Conservation (phyloP, 2,113 vertebrate genomes). For the Tretioscincus oriximinensis region DNA sequence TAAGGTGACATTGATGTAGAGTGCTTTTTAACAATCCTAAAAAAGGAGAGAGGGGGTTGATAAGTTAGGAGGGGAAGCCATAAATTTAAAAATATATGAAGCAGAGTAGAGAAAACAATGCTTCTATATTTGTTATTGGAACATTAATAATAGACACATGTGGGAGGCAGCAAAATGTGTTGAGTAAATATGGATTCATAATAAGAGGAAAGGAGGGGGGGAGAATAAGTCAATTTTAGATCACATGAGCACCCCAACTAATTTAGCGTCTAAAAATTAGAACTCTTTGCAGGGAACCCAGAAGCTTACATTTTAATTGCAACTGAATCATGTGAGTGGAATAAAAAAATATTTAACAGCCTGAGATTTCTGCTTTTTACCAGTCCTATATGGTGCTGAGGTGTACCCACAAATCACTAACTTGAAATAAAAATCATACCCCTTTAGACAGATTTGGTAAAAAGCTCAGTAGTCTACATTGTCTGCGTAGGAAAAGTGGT, state of each 20-base stretch:
- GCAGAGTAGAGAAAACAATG: neutral
- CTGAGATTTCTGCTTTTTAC: neutral
- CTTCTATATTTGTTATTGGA: neutral
- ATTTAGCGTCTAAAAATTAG: neutral
- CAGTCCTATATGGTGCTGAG: neutral
- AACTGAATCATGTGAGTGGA: too few species aligned
- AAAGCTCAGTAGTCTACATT: too few species aligned
- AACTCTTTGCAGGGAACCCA: neutral
- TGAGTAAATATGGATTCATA: neutral
- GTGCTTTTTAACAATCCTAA: slow-evolving; percentile 34
- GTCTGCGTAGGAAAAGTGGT: too few species aligned
- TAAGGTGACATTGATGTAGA: slow-evolving; percentile 38
- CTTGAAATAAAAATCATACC: neutral
- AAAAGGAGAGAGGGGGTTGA: slow-evolving; percentile 23
- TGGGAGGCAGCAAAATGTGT: slow-evolving; percentile 6
- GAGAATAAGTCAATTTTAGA: neutral
- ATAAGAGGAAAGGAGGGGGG: neutral
- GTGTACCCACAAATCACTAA: neutral
- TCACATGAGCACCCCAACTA: neutral
- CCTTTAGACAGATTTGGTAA: too few species aligned
- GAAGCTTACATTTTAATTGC: too few species aligned
- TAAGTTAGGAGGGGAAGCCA: neutral
- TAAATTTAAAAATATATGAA: slow-evolving; percentile 14
- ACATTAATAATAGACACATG: slow-evolving; percentile 7
- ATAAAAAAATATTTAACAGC: neutral